Base-by-base conservation (phyloP, 1,140 invertebrate species). In the Oreohelix idahoensis region DNA sequence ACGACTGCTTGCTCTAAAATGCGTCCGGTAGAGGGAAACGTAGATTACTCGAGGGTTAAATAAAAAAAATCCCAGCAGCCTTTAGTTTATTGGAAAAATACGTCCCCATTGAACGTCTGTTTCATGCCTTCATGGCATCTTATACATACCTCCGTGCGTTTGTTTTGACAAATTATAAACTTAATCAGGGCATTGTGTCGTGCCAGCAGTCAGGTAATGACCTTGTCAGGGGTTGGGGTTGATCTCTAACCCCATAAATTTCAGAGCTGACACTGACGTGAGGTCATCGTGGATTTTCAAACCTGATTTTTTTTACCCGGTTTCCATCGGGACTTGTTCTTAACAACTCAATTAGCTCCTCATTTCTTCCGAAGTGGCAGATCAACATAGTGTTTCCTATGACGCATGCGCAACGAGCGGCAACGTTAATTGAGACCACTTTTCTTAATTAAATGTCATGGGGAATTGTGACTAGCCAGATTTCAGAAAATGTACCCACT, bases 91-190 rank as follows among this genome's bases (percentile, higher is more conserved):
- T 58, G 53, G 23, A n/a, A 20, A 58, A 15, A 49, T 49, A 49
- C 45, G 45, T 49, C 17, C 17, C 45, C 8, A 49, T 49, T 49
- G 45, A 49, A 58, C 53, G 53, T 58, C 53, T 58, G 53, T n/a
- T n/a, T 58, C 53, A 4, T 58, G 26, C 53, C 53, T 10, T n/a
- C 53, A 2, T 58, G 53, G 23, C 23, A 58, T 23, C 8, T 10
- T 20, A 58, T 58, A 58, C 20, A n/a, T 23, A 58, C 53, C 53
- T 49, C 26, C 4, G 53, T 10, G 15, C 10, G 10, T 58, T 58
- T 58, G 53, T 58, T 58, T 58, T 58, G 53, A 58, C 53, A 58
- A 58, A 58, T 58, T 58, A 58, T 58, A 58, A 58, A 58, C 53
- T 58, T 58, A 58, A 58, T 58, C 53, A 58, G 20, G 53, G 20